Conservation (phyloP, 2,797 vertebrate genomes). For the Crax fasciolata region DNA sequence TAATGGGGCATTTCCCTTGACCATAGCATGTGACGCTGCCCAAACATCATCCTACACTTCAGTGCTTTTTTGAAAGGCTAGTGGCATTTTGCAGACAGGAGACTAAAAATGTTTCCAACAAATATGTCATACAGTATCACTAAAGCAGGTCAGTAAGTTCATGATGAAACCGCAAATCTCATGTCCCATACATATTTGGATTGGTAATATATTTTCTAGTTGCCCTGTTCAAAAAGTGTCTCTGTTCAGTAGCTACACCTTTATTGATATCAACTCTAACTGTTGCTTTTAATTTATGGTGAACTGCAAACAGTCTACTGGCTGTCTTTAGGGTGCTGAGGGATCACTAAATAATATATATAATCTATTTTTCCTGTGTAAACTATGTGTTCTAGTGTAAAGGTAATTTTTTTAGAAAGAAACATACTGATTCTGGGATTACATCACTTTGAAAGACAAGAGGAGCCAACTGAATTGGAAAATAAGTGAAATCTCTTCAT, state of each 20-base stretch:
- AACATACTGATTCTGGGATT: not conserved
- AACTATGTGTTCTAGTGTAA: not conserved
- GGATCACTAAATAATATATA: not conserved
- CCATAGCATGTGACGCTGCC: not conserved
- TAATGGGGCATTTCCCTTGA: slow-evolving; percentile 20
- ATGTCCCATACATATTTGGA: not conserved
- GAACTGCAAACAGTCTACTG: not conserved
- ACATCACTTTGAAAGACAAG: not conserved
- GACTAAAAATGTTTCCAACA: not conserved
- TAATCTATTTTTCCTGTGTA: not conserved
- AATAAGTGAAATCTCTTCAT: not conserved
- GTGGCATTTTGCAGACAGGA: not conserved
- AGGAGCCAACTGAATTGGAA: not conserved
- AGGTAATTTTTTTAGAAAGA: not conserved
- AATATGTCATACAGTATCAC: not conserved
- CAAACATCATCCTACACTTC: not conserved
- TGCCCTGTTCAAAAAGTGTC: not conserved
- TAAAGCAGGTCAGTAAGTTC: not conserved
- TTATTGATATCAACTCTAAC: not conserved
- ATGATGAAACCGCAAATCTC: not conserved
- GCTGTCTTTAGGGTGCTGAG: not conserved
- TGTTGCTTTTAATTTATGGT: not conserved
- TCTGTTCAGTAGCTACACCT: not conserved
- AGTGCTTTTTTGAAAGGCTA: not conserved
- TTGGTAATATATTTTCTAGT: not conserved